phyloP scores from a whole-genome alignment of 2,888 invertebrate species.

The Ennomos quercinarius region DNA sequence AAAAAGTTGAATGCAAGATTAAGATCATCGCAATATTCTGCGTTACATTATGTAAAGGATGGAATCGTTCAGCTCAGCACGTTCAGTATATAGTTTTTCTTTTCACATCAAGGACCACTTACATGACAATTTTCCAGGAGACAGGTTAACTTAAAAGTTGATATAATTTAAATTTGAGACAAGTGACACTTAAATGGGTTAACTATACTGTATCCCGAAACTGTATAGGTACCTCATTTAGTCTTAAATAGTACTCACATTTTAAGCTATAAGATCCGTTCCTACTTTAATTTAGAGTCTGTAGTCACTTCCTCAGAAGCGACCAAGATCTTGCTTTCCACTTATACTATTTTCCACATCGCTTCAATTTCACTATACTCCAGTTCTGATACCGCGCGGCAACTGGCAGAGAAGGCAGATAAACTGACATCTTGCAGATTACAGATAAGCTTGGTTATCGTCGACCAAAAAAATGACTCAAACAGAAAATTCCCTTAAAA shows the following conservation, averaged over 20 bases:
- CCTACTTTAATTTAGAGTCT: background rate
- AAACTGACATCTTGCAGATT: slow-evolving; percentile 42
- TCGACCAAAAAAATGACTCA: slow-evolving; percentile 20
- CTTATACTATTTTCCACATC: slow-evolving; percentile 26
- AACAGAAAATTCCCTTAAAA: slow-evolving; percentile 33
- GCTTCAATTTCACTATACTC: slow-evolving; percentile 17
- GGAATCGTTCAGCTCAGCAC: too few relatives aligned
- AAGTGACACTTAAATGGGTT: too few relatives aligned
- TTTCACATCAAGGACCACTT: too few relatives aligned
- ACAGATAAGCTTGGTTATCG: slow-evolving; percentile 38
- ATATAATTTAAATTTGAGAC: too few relatives aligned
- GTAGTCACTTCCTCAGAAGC: slow-evolving; percentile 24
- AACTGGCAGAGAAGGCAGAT: slow-evolving; percentile 42
- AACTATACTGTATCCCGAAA: too few relatives aligned
- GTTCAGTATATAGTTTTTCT: too few relatives aligned
- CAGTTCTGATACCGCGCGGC: slow-evolving; percentile 15
- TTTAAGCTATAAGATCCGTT: background rate
- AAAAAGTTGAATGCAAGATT: background rate
- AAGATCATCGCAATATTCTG: too few relatives aligned
- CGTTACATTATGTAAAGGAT: too few relatives aligned
- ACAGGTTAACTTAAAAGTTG: too few relatives aligned
- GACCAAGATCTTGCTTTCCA: slow-evolving; percentile 22
- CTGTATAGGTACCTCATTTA: too few relatives aligned
- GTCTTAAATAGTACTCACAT: slow-evolving; percentile 8
- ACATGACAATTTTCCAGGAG: too few relatives aligned